Conservation (phyloP, 64 coral and sea anemone genomes). For the Hydrozoanthus tunicans region DNA sequence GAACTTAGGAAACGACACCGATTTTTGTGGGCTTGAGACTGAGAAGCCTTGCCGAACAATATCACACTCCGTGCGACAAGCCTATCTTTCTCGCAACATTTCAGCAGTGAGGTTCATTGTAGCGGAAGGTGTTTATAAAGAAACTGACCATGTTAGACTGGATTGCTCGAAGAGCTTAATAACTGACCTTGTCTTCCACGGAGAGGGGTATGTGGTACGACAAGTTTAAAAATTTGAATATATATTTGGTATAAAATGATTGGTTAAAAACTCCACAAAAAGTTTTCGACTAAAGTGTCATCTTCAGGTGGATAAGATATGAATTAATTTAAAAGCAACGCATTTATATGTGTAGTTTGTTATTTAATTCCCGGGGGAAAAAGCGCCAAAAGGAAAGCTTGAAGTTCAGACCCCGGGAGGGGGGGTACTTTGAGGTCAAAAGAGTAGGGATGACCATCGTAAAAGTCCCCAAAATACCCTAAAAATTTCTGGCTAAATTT, state of each 20-base stretch:
- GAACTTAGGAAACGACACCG: conserved; percentile 21
- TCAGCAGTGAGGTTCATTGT: conserved; percentile 18
- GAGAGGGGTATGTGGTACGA: not conserved
- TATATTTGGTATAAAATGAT: not conserved
- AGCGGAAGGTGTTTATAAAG: conserved; percentile 35
- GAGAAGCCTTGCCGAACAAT: conserved; percentile 38
- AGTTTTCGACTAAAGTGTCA: not conserved
- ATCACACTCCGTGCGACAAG: conserved; percentile 12
- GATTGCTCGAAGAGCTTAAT: conserved; percentile 13
- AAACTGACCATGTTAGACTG: conserved; percentile 7
- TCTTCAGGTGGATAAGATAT: no score
- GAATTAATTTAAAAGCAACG: no score
- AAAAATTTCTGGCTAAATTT: no score
- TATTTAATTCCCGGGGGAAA: no score
- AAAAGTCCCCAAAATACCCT: no score
- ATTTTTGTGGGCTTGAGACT: not conserved
- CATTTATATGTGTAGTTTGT: no score
- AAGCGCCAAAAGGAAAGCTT: no score
- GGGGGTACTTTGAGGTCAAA: no score
- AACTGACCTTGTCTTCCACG: not conserved
- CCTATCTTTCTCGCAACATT: conserved; percentile 18
- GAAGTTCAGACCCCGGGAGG: no score
- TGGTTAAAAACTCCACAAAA: not conserved
- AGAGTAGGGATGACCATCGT: no score
- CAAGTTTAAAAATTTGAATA: not conserved